Evolutionary conservation across 2,113 vertebrate genomes (phyloP).

Genomic region (Regulus satrapa): DNA sequence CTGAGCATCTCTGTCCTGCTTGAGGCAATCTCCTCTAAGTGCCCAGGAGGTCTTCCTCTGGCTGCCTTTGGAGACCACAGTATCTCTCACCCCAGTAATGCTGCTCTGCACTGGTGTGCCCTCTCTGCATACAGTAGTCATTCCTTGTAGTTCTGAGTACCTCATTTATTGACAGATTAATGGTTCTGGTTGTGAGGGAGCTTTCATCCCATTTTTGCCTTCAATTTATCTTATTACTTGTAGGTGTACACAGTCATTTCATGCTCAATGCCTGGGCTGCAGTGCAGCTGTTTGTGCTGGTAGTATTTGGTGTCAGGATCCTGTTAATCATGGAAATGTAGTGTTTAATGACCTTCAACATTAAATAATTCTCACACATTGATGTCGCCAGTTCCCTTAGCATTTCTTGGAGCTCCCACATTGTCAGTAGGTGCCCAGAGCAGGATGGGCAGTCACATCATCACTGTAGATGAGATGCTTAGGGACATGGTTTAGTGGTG

Average conservation of each 20-base stretch:
- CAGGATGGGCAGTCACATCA: background rate
- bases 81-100: background rate
- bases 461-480: background rate
- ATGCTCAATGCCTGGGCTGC: background rate
- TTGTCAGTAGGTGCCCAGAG: background rate
- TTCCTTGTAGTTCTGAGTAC: background rate
- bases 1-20: background rate
- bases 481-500: background rate
- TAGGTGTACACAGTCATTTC: background rate
- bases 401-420: background rate
- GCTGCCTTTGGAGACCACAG: fast-evolving
- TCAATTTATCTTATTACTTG: background rate
- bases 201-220: background rate
- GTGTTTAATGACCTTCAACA: background rate
- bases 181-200: background rate
- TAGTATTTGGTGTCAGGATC: background rate
- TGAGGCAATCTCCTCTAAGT: background rate
- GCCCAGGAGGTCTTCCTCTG: background rate
- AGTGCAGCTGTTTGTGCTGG: background rate
- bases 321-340: background rate
- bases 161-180: background rate
- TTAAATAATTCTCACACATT: background rate
- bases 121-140: background rate
- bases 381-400: background rate
- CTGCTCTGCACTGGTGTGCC: background rate